Evolutionary conservation across 2,888 invertebrate genomes (phyloP), one percentile per base, ranked within the genome.

Genomic region (Nomada hirtipes): DNA sequence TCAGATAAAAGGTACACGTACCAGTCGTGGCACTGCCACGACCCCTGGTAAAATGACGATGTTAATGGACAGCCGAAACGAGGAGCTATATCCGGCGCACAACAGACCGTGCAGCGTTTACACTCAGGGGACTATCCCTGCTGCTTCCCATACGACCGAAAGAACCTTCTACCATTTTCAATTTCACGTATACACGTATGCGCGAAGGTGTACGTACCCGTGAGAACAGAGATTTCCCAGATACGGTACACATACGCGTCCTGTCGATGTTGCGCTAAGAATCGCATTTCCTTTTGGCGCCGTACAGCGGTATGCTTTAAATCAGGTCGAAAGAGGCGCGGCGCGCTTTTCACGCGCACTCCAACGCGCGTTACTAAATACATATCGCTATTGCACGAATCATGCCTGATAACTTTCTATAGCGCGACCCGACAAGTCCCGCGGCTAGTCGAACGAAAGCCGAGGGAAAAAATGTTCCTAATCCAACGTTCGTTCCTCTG

Each of bases 311-410:
- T 79, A 69, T 79, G 79, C 69, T 79, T 79, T 50, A 64, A 80
- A 82, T 69, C 71, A 50, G 81, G 76, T 80, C 81, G 82, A 76
- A 76, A 75, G 76, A 85, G 79, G 64, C 85, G 82, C 78, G 80
- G 74, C 81, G 64, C 86, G 60, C 67, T 82, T 82, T 79, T 80
- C 79, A 72, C 72, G 71, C 65, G 63, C 47, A 59, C 60, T 63
- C 61, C 42, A 36, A 29, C 53, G 20, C 76, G 75, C 67, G 61
- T 76, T 82, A 82, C 81, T 82, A 81, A 76, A 82, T 81, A 15
- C 47, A 15, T 47, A 77, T 73, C 77, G 81, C 55, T 53, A 55
- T 65, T 65, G 80, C 73, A n/a, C 63, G 67, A 77, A 69, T 70
- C 68, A 70, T 55, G 69, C 71, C 47, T 47, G 78, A 86, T 86